Evolutionary conservation across 2,888 invertebrate genomes (phyloP).

Genomic region (Cantharis rufa): DNA sequence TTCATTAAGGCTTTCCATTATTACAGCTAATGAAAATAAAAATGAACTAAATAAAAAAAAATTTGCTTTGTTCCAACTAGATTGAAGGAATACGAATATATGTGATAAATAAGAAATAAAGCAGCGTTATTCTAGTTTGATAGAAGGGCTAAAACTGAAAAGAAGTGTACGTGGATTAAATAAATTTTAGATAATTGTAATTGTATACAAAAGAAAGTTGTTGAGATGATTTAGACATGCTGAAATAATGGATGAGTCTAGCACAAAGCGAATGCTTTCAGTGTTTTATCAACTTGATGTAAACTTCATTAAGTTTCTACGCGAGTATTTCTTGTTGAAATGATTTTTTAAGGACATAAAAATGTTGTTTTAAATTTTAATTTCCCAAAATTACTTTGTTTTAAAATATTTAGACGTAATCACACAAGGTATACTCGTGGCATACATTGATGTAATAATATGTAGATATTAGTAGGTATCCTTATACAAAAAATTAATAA

Average conservation of each 20-base stretch:
- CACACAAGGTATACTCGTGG: not conserved
- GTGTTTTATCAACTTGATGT: not conserved
- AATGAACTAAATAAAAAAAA: not conserved
- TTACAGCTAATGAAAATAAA: not conserved
- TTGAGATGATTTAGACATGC: slow-evolving; percentile 1
- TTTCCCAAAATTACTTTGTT: too few species aligned
- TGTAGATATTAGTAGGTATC: too few species aligned
- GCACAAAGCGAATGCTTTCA: not conserved
- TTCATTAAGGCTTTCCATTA: too few species aligned
- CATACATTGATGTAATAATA: too few species aligned
- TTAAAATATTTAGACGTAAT: not conserved
- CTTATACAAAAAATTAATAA: too few species aligned
- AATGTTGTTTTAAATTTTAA: not conserved
- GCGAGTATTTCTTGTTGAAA: not conserved
- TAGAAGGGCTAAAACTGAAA: not conserved
- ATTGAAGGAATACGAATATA: not conserved
- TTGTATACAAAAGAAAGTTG: slow-evolving; percentile 1
- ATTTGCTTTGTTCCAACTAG: not conserved
- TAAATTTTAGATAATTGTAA: not conserved
- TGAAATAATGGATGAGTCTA: slow-evolving; percentile 3
- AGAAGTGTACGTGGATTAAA: not conserved
- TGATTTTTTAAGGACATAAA: not conserved
- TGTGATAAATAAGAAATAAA: not conserved
- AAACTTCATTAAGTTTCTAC: not conserved
- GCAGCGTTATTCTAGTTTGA: not conserved